Percentiles rank a stretch among this genome's conserved stretches.
These are phyloP conservation scores for Todiramphus saurophagus DNA, from an alignment of 2,113 vertebrate species.

Conservation along the genomic window DNA sequence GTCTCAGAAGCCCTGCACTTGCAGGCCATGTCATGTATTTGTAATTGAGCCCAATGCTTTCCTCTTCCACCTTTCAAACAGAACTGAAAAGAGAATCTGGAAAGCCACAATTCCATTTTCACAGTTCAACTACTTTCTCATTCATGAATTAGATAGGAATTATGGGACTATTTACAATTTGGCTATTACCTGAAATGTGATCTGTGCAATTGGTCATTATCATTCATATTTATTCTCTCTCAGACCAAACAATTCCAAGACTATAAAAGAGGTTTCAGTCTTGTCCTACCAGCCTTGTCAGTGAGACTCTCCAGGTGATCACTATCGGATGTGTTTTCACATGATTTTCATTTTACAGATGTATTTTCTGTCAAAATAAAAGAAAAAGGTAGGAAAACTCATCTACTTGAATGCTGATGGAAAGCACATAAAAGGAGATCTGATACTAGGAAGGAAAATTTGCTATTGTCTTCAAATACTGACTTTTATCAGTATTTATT, in stretches of 20 bases:
- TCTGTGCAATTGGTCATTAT: neutral
- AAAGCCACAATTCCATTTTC: neutral
- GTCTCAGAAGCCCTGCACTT: neutral
- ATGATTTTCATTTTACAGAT: neutral
- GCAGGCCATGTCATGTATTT: neutral
- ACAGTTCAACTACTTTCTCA: neutral
- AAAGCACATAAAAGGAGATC: neutral
- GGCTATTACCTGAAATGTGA: conserved; percentile 27
- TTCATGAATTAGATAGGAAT: neutral
- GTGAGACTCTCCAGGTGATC: neutral
- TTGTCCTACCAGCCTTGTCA: neutral
- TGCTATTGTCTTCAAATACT: neutral
- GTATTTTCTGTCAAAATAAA: neutral
- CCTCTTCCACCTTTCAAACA: neutral
- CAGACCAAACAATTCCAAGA: neutral
- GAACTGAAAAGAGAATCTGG: neutral
- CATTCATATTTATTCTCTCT: neutral
- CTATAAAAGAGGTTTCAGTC: conserved; percentile 5
- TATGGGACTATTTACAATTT: neutral
- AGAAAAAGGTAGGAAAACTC: neutral
- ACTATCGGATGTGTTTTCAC: conserved; percentile 11
- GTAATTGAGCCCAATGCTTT: neutral
- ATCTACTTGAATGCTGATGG: neutral
- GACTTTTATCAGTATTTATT: neutral
- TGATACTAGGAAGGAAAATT: neutral